A percentile compares a stretch with the other conserved stretches of the same genome.
Conservation (phyloP, 2,888 invertebrate genomes). For the Lingula anatina region DNA sequence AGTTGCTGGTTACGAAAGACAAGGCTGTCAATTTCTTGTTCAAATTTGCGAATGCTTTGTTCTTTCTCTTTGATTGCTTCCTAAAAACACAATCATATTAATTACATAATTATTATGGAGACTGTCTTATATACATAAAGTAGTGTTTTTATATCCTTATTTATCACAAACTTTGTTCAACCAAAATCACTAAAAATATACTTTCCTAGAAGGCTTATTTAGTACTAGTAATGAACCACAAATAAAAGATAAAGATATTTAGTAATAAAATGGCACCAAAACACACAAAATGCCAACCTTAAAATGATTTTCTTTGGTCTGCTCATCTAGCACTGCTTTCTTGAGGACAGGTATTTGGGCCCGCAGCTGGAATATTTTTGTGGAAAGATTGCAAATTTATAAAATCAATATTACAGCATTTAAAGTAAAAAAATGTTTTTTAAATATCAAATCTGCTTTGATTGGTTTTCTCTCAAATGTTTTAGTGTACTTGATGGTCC, state of each 20-base stretch:
- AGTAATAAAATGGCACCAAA: no score
- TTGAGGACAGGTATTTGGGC: slow-evolving; percentile 88
- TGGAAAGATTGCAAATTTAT: slow-evolving; percentile 13
- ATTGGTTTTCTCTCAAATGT: no score
- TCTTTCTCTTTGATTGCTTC: slow-evolving; percentile 79
- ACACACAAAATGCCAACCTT: no score
- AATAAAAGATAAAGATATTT: no score
- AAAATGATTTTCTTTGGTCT: slow-evolving; percentile 70
- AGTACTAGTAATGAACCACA: no score
- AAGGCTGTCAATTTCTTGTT: slow-evolving; percentile 89
- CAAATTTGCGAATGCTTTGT: slow-evolving; percentile 74
- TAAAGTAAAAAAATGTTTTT: neutral
- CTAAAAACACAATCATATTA: slow-evolving; percentile 26
- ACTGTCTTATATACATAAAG: neutral
- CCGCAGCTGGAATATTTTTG: slow-evolving; percentile 71
- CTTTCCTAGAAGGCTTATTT: no score
- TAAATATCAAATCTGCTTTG: neutral
- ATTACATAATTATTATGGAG: neutral
- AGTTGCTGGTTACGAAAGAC: slow-evolving; percentile 89
- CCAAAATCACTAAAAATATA: no score
- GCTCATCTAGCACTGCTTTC: slow-evolving; percentile 88
- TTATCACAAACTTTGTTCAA: no score
- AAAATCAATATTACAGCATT: neutral
- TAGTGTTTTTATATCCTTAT: no score
- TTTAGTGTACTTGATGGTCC: no score